Base-by-base conservation (phyloP, 1,140 invertebrate species). In the Psilanteris sp. region DNA sequence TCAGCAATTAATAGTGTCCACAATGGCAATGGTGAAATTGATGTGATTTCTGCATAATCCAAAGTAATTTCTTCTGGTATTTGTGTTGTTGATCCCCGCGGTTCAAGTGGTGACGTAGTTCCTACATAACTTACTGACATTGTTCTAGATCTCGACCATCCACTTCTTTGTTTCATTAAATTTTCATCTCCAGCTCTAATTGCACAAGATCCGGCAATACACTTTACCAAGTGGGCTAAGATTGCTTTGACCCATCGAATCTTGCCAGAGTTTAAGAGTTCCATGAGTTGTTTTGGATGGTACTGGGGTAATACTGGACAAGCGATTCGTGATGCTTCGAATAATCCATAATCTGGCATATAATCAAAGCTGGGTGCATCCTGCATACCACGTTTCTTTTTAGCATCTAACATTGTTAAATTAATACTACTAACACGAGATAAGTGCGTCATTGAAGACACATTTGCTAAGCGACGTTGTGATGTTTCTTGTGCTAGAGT, bases 261-360 rank as follows among this genome's bases (percentile, higher is more conserved):
- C 89, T 99, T 99, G 0, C 98, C 98, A 54, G 97, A 98, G 88
- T 99, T 99, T 0, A 99, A 89, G n/a, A 99, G 88, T 85, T 99
- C 98, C 94, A 99, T 98, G 1, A 99, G 88, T 81, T 99, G 97
- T 83, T 98, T 98, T 0, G 98, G 98, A 91, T 99, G 98, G 88
- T 99, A 99, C 81, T 99, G 98, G 0, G 98, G 98, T 61, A 99
- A 87, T n/a, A 99, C 97, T 0, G 98, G 98, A 82, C 96, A 97
- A 0, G 96, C 96, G 76, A 98, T 95, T 39, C 96, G 91, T n/a
- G 96, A 96, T 0, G 97, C 97, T 85, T 99, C 97, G 89, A 99
- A 99, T 20, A 99, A 84, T 0, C 98, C 97, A 83, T 96, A 96
- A 85, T 98, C 96, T 0, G 95, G 94, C 93, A 96, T 95, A 77